Evolutionary conservation across 2,888 invertebrate species (phyloP).

Genomic region (Blastobasis adustella): DNA sequence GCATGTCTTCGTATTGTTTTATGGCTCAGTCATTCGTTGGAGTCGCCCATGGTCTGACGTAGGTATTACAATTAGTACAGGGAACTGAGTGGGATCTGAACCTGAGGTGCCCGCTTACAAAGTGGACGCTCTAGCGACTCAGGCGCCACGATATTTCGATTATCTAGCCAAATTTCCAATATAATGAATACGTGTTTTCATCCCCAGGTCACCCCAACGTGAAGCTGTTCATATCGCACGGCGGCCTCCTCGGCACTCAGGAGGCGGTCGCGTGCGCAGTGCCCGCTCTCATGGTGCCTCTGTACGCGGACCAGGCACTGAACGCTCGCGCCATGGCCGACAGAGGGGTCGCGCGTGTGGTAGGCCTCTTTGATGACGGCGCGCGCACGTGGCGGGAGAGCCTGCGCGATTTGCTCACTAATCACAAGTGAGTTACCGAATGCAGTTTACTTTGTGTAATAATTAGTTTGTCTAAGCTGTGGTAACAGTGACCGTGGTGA

Average conservation of each 20-base stretch:
- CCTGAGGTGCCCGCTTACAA: no score
- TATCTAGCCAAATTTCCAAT: no score
- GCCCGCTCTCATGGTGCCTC: constrained; percentile 69
- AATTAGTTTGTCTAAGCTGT: no score
- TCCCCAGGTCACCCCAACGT: constrained; percentile 68
- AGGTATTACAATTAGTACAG: no score
- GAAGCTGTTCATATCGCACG: constrained; percentile 76
- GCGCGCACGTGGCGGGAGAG: constrained; percentile 43
- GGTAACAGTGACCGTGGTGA: no score
- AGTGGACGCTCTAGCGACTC: no score
- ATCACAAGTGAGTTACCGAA: constrained; percentile 50
- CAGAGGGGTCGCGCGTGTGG: constrained; percentile 61
- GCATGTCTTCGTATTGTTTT: no score
- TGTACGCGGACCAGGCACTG: constrained; percentile 69
- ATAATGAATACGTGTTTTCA: no score
- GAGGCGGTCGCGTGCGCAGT: constrained; percentile 74
- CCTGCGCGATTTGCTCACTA: constrained; percentile 51
- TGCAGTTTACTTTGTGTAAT: not conserved
- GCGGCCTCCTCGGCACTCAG: constrained; percentile 76
- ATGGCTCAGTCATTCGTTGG: no score
- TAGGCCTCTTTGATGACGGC: constrained; percentile 43
- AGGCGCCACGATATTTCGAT: no score
- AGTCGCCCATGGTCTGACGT: no score
- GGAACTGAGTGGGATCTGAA: no score
- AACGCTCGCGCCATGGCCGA: constrained; percentile 69